Conservation (phyloP, 2,113 vertebrate species). For the Laticauda laticaudata region DNA sequence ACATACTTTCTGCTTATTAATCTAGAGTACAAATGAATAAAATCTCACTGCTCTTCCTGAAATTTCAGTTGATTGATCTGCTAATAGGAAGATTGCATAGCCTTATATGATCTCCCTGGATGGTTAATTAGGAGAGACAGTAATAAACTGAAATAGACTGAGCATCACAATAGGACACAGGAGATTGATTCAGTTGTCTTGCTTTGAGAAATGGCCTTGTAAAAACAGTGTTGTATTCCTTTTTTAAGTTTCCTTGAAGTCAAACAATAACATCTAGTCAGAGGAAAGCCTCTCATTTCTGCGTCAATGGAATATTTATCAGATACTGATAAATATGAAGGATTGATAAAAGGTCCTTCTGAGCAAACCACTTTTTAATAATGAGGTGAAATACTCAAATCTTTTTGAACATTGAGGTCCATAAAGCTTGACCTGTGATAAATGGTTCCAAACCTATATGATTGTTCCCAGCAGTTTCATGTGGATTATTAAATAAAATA, state of each 20-base stretch:
- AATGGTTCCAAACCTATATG: not conserved
- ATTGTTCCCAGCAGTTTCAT: not conserved
- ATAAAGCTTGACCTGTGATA: not conserved
- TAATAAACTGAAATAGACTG: not conserved
- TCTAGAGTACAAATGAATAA: not conserved
- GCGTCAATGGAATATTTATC: not conserved
- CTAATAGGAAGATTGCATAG: not conserved
- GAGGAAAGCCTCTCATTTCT: not conserved
- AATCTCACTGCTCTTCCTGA: not conserved
- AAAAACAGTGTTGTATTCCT: not conserved
- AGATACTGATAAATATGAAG: not conserved
- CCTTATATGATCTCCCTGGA: not conserved
- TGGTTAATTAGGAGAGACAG: not conserved
- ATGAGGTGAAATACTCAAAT: not conserved
- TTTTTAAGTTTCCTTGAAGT: not conserved
- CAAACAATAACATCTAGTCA: not conserved
- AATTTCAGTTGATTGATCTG: not conserved
- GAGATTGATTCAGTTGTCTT: not conserved
- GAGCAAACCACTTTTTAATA: not conserved
- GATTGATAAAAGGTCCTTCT: not conserved
- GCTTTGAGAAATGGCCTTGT: not conserved
- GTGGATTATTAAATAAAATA: not conserved
- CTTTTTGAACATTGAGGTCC: not conserved
- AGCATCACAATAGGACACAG: not conserved
- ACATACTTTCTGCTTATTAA: not conserved